phyloP scores from a whole-genome alignment of 2,797 vertebrate species.

The Artibeus lituratus region DNA sequence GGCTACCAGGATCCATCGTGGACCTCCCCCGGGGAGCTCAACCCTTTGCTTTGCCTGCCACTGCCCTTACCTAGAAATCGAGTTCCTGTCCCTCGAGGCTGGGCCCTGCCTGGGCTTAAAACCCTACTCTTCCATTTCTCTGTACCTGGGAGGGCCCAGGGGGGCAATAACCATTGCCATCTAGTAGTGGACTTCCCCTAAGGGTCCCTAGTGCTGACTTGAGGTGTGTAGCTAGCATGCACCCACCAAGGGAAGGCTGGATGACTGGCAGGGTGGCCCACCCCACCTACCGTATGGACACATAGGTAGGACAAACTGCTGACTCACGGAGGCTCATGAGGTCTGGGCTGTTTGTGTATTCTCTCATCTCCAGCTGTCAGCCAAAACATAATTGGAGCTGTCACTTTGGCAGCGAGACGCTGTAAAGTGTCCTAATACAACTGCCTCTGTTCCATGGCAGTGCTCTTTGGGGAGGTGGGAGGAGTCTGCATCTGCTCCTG shows the following conservation, averaged over 20 bases:
- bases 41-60: not conserved
- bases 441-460: conserved; percentile 21
- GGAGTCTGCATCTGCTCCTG: conserved; percentile 28
- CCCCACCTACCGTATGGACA: not conserved
- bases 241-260: not conserved
- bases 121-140: not conserved
- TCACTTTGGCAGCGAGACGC: conserved; percentile 62
- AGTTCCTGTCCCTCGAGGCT: not conserved
- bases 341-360: conserved; percentile 16
- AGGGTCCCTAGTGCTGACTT: not conserved
- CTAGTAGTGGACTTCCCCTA: not conserved
- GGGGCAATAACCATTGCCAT: not conserved
- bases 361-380: conserved; percentile 52
- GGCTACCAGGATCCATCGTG: not conserved
- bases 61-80: not conserved
- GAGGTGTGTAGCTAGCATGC: not conserved
- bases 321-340: conserved; percentile 41
- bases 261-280: not conserved
- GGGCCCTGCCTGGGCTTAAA: not conserved
- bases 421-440: conserved; percentile 52
- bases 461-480: not conserved
- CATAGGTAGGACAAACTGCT: conserved; percentile 16
- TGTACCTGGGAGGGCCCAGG: not conserved
- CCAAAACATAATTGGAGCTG: conserved; percentile 66
- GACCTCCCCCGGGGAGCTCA: not conserved